Evolutionary conservation across 2,797 vertebrate genomes (phyloP), one percentile per base, ranked within the genome.

Genomic region (Diceros bicornis): DNA sequence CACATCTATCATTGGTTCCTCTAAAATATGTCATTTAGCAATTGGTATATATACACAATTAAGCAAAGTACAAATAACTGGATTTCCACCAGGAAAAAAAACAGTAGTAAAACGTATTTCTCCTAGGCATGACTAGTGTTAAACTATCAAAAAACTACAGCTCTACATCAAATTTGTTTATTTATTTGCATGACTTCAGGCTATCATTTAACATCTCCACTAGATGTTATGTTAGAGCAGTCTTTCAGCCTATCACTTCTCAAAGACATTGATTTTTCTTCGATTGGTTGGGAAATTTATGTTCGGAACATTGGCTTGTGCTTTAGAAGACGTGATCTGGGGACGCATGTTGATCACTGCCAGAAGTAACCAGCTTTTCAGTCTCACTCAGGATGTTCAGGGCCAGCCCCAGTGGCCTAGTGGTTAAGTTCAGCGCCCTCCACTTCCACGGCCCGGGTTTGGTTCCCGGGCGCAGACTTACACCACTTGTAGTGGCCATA

Each of bases 1-100:
- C 20, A 57, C 17, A 81, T 75, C 25, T 13, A 79, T 34, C 18
- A 20, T 0, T 7, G 6, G 68, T 16, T 72, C 47, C 79, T 79
- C 44, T 50, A 74, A 79, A 93, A 66, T 55, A 59, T 55, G 29
- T 34, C 81, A 34, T 32, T 86, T 81, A 86, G 57, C 47, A 79
- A 84, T 84, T 93, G 55, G 77, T 77, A 79, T 14, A 59, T 20
- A 69, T 16, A 69, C 12, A n/a, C 68, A 82, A 11, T 3, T 81
- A 23, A 85, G 37, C 27, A 32, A 89, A 96, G n/a, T 34, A 71
- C n/a, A 81, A 81, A 77, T 86, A 89, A 41, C 50, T 83, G 32
- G 41, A 87, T 68, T 50, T 91, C 81, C 90, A 47, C 47, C 20
- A 10, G 2, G 11, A 50, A 50, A 50, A 50, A 50, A 50, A 50